Evolutionary conservation across 2,888 invertebrate genomes (phyloP).

Genomic region (Eubasilissa splendida): DNA sequence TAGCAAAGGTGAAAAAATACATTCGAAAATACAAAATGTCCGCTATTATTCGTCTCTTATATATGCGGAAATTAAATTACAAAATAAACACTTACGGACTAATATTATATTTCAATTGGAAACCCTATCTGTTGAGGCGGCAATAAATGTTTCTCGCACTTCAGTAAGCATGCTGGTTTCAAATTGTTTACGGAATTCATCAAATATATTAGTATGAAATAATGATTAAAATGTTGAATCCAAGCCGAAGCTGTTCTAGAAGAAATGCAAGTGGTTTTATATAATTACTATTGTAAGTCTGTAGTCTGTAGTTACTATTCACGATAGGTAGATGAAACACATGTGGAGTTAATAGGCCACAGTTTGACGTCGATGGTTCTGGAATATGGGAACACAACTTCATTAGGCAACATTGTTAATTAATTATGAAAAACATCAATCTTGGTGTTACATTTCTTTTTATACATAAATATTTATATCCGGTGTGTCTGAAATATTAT

Average conservation of each 20-base stretch:
- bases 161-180: too few species aligned
- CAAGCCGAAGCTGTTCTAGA: too few species aligned
- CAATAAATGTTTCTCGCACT: too few species aligned
- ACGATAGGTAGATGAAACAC: background rate
- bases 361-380: slow-evolving; percentile 36
- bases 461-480: slow-evolving; percentile 27
- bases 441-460: slow-evolving; percentile 28
- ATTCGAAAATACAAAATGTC: slow-evolving; percentile 49
- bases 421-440: slow-evolving; percentile 12
- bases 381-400: slow-evolving; percentile 31
- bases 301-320: too few species aligned
- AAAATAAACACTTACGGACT: slow-evolving; percentile 43
- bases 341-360: slow-evolving; percentile 43
- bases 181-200: too few species aligned
- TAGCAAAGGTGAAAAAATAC: slow-evolving; percentile 52
- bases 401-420: slow-evolving; percentile 24
- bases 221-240: too few species aligned
- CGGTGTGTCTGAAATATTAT: slow-evolving; percentile 1
- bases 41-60: slow-evolving; percentile 35
- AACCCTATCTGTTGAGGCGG: background rate
- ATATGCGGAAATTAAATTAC: slow-evolving; percentile 42
- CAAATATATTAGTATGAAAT: too few species aligned
- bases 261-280: too few species aligned
- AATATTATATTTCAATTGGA: slow-evolving; percentile 20
- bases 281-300: too few species aligned